Evolutionary conservation across 2,113 vertebrate genomes (phyloP), one percentile per base, ranked within the genome.

Genomic region (Oophaga pumilio): DNA sequence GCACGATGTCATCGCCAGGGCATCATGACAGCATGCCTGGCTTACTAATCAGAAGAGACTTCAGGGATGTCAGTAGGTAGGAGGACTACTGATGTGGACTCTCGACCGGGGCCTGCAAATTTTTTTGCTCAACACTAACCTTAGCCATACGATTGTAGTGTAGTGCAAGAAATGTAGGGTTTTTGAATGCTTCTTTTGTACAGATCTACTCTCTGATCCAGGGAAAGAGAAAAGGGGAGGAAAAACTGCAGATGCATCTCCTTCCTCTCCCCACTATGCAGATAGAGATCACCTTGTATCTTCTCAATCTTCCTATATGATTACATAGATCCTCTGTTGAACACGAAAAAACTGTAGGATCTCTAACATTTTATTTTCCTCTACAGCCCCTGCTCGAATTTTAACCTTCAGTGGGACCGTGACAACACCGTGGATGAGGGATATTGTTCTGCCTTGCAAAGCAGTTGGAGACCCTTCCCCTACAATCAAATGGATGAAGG

Each of bases 351-450:
- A 60, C 18, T 11, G 33, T 11, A 59, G 5, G 6, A 28, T 7
- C 5, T 60, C 22, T 79, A 60, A 80, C 14, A 0, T 90, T 24
- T 56, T 85, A 68, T 84, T 90, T 53, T 90, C 59, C 57, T 57
- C 85, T n/a, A 11, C 89, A 99, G 98, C 98, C 91, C 97, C 98
- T 2, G 97, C 98, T 69, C 94, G 97, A 78, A 98, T 99, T 89
- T 92, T 99, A 83, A 99, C 98, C 0, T 99, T 99, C 93, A 99
- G 98, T 0, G 97, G 98, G 18, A 99, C 97, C 0, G 97, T 99
- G 73, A 99, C 97, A 2, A 99, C 98, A 0, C 98, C 98, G 0
- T 99, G 98, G 98, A 99, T 99, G 98, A 98, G 97, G 81, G 98
- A 99, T 90, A 99, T 99, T 2, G 95, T 97, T 78, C 92, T 99